Evolutionary conservation across 2,113 vertebrate genomes (phyloP).

Genomic region (Chloebia gouldiae): DNA sequence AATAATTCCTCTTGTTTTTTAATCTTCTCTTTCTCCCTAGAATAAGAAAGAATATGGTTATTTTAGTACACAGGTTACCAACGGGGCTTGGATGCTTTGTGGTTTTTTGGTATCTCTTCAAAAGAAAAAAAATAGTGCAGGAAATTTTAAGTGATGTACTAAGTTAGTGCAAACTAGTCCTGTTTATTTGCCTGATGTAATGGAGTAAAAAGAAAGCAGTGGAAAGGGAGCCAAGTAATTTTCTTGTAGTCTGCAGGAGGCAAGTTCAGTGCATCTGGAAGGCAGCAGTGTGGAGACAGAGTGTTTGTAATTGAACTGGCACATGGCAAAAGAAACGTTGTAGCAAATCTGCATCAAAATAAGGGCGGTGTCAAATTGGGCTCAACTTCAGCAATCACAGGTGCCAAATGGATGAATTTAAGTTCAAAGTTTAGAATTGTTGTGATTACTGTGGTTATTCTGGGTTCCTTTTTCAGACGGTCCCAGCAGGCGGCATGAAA

Average conservation of each 20-base stretch:
- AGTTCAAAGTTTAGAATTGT: not conserved
- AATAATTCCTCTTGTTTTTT: not conserved
- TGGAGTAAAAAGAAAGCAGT: not conserved
- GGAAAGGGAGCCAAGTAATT: not conserved
- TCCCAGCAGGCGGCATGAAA: not conserved
- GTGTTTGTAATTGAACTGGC: constrained; percentile 18
- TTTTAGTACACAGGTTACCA: not conserved
- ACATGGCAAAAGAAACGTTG: constrained; percentile 7
- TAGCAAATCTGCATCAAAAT: constrained; percentile 35
- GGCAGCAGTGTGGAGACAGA: not conserved
- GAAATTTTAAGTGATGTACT: not conserved
- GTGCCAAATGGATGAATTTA: constrained; percentile 18
- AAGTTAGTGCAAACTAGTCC: not conserved
- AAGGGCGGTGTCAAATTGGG: not conserved
- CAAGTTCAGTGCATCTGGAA: constrained; percentile 36
- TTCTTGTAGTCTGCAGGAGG: constrained; percentile 11
- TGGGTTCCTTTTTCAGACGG: not conserved
- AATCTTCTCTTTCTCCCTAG: not conserved
- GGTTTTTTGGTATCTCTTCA: not conserved
- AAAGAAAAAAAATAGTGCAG: not conserved
- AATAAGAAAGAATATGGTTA: not conserved
- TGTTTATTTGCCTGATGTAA: not conserved
- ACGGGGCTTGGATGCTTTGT: not conserved
- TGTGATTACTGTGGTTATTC: constrained; percentile 4
- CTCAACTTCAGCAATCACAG: not conserved